A percentile compares a stretch with the other conserved stretches of the same genome.
phyloP scores from a whole-genome alignment of 2,888 invertebrate genomes.

The Luperina testacea region DNA sequence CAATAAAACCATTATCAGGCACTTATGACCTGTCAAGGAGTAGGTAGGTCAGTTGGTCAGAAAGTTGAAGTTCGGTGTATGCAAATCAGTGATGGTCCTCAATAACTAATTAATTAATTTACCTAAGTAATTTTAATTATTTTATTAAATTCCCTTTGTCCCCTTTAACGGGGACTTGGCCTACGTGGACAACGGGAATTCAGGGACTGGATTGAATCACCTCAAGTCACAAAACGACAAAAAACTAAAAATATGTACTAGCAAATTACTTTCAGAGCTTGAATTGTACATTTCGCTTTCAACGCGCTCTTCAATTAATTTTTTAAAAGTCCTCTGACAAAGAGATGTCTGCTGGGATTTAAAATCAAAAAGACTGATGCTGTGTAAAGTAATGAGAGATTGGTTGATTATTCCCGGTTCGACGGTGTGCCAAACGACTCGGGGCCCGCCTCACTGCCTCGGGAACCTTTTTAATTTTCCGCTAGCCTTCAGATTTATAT shows the following conservation, averaged over 20 bases:
- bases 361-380: conserved; percentile 70
- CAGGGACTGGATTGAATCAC: background rate
- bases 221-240: conserved; percentile 6
- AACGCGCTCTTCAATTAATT: conserved; percentile 64
- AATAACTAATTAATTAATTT: too few species aligned
- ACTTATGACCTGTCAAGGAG: background rate
- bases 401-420: conserved; percentile 76
- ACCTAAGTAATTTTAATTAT: too few species aligned
- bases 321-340: conserved; percentile 65
- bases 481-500: conserved; percentile 88
- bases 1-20: background rate
- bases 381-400: conserved; percentile 75
- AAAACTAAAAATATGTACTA: conserved; percentile 51
- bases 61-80: too few species aligned
- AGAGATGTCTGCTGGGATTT: conserved; percentile 68
- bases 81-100: background rate
- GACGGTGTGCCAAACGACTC: conserved; percentile 72
- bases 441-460: conserved; percentile 73
- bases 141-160: too few species aligned
- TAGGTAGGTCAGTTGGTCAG: too few species aligned
- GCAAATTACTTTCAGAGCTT: conserved; percentile 44
- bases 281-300: conserved; percentile 47
- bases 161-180: too few species aligned
- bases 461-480: conserved; percentile 88
- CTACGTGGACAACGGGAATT: too few species aligned